These are phyloP conservation scores for Pelecanoides urinatrix DNA, from an alignment of 2,113 vertebrate species.

Conservation along the genomic window DNA sequence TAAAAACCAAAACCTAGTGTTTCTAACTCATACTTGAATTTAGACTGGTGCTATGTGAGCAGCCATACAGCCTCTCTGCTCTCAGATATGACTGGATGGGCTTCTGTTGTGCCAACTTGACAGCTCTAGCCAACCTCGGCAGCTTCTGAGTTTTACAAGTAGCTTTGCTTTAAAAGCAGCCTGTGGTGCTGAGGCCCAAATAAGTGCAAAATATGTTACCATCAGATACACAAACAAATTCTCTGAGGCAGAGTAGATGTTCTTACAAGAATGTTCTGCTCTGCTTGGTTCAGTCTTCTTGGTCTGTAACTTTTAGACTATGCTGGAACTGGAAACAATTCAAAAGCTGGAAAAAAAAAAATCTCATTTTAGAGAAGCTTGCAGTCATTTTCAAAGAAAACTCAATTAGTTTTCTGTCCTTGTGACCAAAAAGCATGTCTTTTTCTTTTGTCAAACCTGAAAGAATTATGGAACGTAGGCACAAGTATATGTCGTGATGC, in stretches of 20 bases:
- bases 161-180: slow-evolving; percentile 19
- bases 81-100: neutral
- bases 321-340: slow-evolving; percentile 37
- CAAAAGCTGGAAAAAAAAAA: neutral
- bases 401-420: slow-evolving; percentile 51
- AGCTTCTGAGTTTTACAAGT: slow-evolving; percentile 6
- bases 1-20: neutral
- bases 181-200: neutral
- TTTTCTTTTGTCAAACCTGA: slow-evolving; percentile 28
- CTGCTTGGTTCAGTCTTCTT: slow-evolving; percentile 25
- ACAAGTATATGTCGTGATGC: neutral
- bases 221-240: slow-evolving; percentile 61
- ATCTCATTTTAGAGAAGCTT: slow-evolving; percentile 17
- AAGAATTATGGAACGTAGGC: neutral
- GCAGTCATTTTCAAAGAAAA: slow-evolving; percentile 34
- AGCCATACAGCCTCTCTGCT: neutral
- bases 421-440: slow-evolving; percentile 14
- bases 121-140: neutral
- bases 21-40: neutral
- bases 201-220: slow-evolving; percentile 45
- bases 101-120: neutral
- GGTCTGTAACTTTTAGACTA: slow-evolving; percentile 27
- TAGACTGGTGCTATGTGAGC: neutral
- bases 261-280: slow-evolving; percentile 54
- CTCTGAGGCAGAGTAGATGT: slow-evolving; percentile 5